phyloP scores from a whole-genome alignment of 2,888 invertebrate species.

The Drosophila heteroneura region DNA sequence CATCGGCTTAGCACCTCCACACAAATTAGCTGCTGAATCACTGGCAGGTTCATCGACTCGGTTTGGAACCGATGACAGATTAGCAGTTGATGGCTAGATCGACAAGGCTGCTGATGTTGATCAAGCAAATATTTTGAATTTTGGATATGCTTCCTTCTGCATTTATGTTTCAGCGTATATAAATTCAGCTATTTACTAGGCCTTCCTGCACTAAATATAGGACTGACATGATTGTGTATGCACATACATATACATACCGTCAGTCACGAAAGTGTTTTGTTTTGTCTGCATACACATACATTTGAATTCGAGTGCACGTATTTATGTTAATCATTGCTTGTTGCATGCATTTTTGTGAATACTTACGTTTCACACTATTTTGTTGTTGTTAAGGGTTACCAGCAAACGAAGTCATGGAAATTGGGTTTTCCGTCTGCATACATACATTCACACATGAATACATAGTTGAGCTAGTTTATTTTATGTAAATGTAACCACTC shows the following conservation, averaged over 20 bases:
- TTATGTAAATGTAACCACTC: not conserved
- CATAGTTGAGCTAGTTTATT: not conserved
- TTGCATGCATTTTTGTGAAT: not conserved
- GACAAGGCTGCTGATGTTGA: not conserved
- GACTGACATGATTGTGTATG: no score
- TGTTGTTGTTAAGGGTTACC: not conserved
- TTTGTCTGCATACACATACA: not conserved
- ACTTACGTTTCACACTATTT: not conserved
- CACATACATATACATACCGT: not conserved
- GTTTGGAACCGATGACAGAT: not conserved
- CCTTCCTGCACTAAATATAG: not conserved
- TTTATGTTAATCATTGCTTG: not conserved
- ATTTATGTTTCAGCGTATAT: no score
- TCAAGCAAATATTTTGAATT: not conserved
- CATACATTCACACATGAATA: slow-evolving; percentile 4
- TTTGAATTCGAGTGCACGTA: not conserved
- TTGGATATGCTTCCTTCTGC: not conserved
- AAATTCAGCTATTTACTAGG: not conserved
- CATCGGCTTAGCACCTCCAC: not conserved
- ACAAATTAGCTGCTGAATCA: not conserved
- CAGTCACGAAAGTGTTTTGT: not conserved
- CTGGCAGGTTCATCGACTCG: not conserved
- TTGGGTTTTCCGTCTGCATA: not conserved
- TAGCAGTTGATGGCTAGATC: not conserved
- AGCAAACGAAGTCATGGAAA: not conserved